Evolutionary conservation across 2,888 invertebrate genomes (phyloP), one percentile per base, ranked within the genome.

Genomic region (Temnothorax ravouxi): DNA sequence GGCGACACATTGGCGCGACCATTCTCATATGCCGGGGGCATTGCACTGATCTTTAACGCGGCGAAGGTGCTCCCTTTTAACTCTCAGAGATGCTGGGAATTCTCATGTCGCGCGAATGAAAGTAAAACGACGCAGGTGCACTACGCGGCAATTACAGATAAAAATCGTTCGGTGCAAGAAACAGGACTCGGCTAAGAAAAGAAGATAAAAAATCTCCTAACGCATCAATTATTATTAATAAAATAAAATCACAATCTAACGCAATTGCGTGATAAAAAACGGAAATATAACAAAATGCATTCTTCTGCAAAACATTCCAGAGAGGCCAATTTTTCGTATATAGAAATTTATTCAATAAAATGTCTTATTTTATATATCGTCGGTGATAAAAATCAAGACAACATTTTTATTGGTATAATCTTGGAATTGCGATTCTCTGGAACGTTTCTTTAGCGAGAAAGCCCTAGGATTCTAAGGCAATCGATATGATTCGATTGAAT

Each of bases 1-100:
- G 84, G 86, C 88, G 89, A 85, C 88, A 86, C 84, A 86, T 87
- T 71, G 88, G 85, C 83, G 76, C 82, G 80, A 74, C 76, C 61
- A 47, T 83, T 71, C 82, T 76, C 56, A 21, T 54, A 21, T 54
- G 44, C 61, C 66, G 86, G 52, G 89, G 91, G 87, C 90, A 84
- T 86, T 89, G 91, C 84, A 89, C 91, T 74, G 59, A 71, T 66
- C 74, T 72, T 66, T 82, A 56, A 34, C 47, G n/a, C 41, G 44
- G 74, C 25, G 6, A 50, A 59, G 74, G n/a, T 80, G 59, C 74
- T 84, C 66, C 66, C 50, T 71, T 41, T 54, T 66, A 64, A 66
- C 34, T 38, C 72, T 62, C 54, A 50, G 79, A 59, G 79, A 59
- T n/a, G 18, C 11, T 29, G 18, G 29, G 13, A 29, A 67, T 41